These are phyloP conservation scores for Sarotherodon lohbergeri DNA, from an alignment of 2,113 vertebrate genomes.

Conservation along the genomic window DNA sequence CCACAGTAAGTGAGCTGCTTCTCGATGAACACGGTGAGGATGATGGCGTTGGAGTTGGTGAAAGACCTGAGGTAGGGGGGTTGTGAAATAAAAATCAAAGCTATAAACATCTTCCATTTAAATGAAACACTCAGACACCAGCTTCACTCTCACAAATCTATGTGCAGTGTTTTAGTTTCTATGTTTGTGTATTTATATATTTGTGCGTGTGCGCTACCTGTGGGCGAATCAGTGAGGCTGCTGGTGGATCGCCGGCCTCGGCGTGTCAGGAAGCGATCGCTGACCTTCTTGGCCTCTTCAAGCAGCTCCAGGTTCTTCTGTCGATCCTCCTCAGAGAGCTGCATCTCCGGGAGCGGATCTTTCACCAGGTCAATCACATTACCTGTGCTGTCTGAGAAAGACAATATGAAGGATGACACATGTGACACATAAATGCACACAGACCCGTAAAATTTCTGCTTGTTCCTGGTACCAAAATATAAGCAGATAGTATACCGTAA, in stretches of 20 bases:
- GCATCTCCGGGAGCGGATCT: constrained; percentile 86
- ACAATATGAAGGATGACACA: neutral
- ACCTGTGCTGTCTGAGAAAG: constrained; percentile 78
- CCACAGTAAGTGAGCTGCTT: constrained; percentile 73
- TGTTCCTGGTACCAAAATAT: neutral
- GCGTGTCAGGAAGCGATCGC: constrained; percentile 86
- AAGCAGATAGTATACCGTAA: neutral
- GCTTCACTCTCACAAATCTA: neutral
- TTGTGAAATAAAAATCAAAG: neutral
- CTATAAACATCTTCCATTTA: neutral
- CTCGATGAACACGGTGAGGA: constrained; percentile 75
- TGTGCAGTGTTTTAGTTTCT: neutral
- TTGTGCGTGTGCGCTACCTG: constrained; percentile 57
- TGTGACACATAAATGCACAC: neutral
- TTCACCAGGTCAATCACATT: constrained; percentile 90
- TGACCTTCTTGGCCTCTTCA: constrained; percentile 92
- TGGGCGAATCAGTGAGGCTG: constrained; percentile 81
- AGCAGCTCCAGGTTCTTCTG: constrained; percentile 92
- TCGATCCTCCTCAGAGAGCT: constrained; percentile 92
- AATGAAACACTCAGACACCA: neutral
- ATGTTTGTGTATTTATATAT: neutral
- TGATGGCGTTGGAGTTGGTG: constrained; percentile 75
- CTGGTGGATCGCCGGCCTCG: constrained; percentile 86
- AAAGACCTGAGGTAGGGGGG: constrained; percentile 63
- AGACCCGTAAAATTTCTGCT: neutral